These are phyloP conservation scores for Poeciliopsis gracilis DNA, from an alignment of 2,797 vertebrate species.

Conservation along the genomic window DNA sequence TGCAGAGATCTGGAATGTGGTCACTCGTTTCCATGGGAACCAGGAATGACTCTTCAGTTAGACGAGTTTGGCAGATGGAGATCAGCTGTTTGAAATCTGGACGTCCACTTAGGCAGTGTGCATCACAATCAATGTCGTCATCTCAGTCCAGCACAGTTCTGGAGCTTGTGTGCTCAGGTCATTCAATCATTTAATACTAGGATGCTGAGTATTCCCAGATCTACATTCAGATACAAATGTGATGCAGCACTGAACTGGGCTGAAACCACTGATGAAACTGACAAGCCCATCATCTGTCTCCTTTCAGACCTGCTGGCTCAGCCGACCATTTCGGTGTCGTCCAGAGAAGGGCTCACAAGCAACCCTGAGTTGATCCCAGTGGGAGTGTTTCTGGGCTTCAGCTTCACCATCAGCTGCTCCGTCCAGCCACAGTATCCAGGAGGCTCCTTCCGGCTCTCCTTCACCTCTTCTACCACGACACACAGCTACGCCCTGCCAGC, in stretches of 20 bases:
- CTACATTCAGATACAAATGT: background rate
- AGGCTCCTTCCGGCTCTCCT: conserved; percentile 24
- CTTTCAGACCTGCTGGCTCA: conserved; percentile 21
- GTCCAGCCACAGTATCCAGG: conserved; percentile 26
- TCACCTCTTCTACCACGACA: background rate
- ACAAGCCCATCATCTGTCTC: background rate
- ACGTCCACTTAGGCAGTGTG: background rate
- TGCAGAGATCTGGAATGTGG: conserved; percentile 19
- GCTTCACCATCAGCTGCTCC: conserved; percentile 26
- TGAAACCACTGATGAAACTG: background rate
- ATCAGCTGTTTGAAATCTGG: background rate
- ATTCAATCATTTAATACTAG: background rate
- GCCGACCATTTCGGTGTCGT: conserved; percentile 6
- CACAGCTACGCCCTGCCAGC: conserved; percentile 1
- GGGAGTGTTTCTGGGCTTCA: background rate
- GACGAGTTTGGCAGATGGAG: background rate
- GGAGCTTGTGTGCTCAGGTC: conserved; percentile 9
- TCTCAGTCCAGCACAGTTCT: background rate
- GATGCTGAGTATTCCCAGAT: background rate
- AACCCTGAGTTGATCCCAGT: background rate
- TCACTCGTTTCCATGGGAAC: background rate
- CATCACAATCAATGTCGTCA: background rate
- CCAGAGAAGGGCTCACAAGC: background rate
- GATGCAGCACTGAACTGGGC: background rate
- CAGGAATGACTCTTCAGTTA: background rate